phyloP scores from a whole-genome alignment of 2,797 vertebrate genomes.

The Pangasius macronema region DNA sequence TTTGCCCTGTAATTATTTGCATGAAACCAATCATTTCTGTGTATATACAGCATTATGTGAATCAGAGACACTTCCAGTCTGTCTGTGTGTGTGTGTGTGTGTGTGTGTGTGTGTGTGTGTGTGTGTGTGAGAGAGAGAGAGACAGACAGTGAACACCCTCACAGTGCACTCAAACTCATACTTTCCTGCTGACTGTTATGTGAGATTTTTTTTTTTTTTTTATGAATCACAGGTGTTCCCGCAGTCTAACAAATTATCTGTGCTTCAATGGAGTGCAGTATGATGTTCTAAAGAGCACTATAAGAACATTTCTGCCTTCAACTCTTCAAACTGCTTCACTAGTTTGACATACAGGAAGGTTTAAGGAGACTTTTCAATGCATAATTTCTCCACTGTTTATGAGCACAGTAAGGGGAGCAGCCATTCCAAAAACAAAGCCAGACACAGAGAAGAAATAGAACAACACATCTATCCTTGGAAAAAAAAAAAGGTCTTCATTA shows the following conservation, averaged over 20 bases:
- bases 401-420: not conserved
- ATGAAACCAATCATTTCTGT: constrained; percentile 1
- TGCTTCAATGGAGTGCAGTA: not conserved
- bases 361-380: constrained; percentile 2
- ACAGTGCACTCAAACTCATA: constrained; percentile 8
- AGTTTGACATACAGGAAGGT: constrained; percentile 1
- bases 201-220: not conserved
- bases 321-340: not conserved
- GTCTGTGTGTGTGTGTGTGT: not conserved
- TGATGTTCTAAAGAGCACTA: not conserved
- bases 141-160: constrained; percentile 8
- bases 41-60: not conserved
- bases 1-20: not conserved
- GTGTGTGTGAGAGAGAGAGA: not conserved
- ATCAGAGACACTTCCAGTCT: not conserved
- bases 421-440: not conserved
- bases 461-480: not conserved
- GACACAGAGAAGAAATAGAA: not conserved
- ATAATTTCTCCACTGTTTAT: constrained; percentile 3
- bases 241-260: not conserved
- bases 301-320: not conserved
- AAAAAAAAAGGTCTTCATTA: not conserved
- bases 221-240: constrained; percentile 26
- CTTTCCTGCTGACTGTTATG: constrained; percentile 14
- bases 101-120: not conserved